Evolutionary conservation across 2,888 invertebrate species (phyloP).

Genomic region (Laothoe populi): DNA sequence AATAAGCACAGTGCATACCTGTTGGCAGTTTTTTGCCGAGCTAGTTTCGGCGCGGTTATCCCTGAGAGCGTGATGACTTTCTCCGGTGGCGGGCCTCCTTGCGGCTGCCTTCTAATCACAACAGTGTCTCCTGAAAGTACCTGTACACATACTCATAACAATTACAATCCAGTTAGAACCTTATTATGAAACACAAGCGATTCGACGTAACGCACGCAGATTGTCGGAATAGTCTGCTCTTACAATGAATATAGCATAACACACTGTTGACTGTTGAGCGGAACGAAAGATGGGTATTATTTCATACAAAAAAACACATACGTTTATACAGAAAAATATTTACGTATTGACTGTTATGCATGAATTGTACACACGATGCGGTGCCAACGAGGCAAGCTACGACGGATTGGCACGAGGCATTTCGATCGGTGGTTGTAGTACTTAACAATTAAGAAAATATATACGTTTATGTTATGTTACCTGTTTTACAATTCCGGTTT

Average conservation of each 20-base stretch:
- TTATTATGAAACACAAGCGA: background rate
- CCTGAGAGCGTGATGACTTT: constrained; percentile 95
- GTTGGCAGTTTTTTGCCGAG: constrained; percentile 73
- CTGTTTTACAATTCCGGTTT: constrained; percentile 79
- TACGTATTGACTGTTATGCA: background rate
- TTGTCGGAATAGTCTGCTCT: background rate
- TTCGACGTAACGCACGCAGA: constrained; percentile 13
- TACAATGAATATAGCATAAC: background rate
- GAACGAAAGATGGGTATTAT: background rate
- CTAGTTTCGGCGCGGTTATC: constrained; percentile 95
- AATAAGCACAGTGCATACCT: constrained; percentile 59
- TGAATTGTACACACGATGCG: constrained; percentile 40
- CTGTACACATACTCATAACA: constrained; percentile 74
- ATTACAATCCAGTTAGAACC: constrained; percentile 29
- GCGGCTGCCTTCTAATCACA: constrained; percentile 93
- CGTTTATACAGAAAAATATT: constrained; percentile 14
- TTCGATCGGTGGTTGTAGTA: constrained; percentile 40
- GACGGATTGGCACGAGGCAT: constrained; percentile 70
- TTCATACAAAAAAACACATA: background rate
- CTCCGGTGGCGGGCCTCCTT: constrained; percentile 96
- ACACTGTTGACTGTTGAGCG: background rate
- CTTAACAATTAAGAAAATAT: constrained; percentile 44
- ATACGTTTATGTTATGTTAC: constrained; percentile 62
- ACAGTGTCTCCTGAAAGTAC: constrained; percentile 98
- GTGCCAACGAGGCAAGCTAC: constrained; percentile 78